Evolutionary conservation across 1,140 invertebrate species (phyloP), one percentile per base, ranked within the genome.

Genomic region (Calosoma granatense): DNA sequence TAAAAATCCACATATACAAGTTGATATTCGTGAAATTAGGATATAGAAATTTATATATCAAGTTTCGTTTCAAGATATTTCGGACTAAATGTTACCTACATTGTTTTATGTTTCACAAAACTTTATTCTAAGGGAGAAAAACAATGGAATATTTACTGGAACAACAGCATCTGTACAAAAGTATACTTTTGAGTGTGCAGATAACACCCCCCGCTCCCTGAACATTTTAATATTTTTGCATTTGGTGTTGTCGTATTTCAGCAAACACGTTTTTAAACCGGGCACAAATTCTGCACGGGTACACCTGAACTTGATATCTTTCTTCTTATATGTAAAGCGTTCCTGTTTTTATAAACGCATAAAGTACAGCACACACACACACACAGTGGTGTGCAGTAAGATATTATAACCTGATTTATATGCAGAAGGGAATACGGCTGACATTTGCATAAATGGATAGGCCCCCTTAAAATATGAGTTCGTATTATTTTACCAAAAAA

Each of bases 371-470:
- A n/a, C n/a, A n/a, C n/a, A n/a, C n/a, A n/a, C n/a, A n/a, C n/a
- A 30, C 26, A 30, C 26, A 14, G 26, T 30, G 6, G 26, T 6
- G 14, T 17, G 41, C 41, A 6, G 41, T 17, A 47, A 47, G 41
- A 47, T 47, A 47, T 47, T 47, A 47, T 47, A 17, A 6, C 9
- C 4, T 47, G 41, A 47, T 47, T 47, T 47, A 47, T 47, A 47
- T 47, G 9, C 15, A 3, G 41, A 17, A n/a, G n/a, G n/a, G 41
- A 47, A 9, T 12, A 47, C 17, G 41, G 41, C 41, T 47, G 41
- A 47, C 41, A 47, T 47, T 47, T 47, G 17, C 41, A 47, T 47
- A 47, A 47, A 47, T 17, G 41, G 17, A 47, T 47, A 17, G 41
- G 41, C 41, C 15, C 41, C 15, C 41, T 47, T 47, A 47, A 47